Evolutionary conservation across 2,888 invertebrate genomes (phyloP), one percentile per base, ranked within the genome.

Genomic region (Amiota minor): DNA sequence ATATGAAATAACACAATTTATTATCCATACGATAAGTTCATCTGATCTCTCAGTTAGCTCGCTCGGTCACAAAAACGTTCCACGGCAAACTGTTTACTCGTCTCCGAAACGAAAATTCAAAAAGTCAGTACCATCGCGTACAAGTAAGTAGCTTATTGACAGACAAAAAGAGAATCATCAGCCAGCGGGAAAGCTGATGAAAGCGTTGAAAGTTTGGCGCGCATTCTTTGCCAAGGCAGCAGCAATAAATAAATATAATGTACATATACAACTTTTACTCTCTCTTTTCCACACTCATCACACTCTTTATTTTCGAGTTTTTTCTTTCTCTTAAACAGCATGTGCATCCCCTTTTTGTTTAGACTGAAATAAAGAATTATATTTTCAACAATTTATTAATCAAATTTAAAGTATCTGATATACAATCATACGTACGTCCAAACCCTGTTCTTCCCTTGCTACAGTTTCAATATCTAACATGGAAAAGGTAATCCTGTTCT

Each of bases 51-150:
- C 74, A 72, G 35, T 74, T 75, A 68, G 73, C 75, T 18, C 75
- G 72, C 79, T 80, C 76, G 68, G 73, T 75, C 78, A 74, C 79
- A 81, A 81, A 80, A 80, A 80, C 77, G 82, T 79, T 83, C 80
- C 79, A 81, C 83, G 79, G 79, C 81, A 78, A 84, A 85, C 85
- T 87, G 81, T 77, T 76, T 71, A 73, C 76, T 71, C 74, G 77
- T 71, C 74, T 71, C 67, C 72, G 73, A 77, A 76, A 76, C 71
- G 71, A 75, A 87, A 83, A 85, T 85, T 81, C 79, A 86, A 86
- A 83, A 82, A 82, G 81, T 79, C 72, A 12, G 61, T 12, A 72
- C 61, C 64, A 71, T 35, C 49, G 16, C 65, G 20, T n/a, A 20
- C 35, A 35, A 35, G 35, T 35, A 35, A 73, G 71, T 70, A 70